These are phyloP conservation scores for Diadromus collaris DNA, from an alignment of 2,888 invertebrate genomes.

Conservation along the genomic window DNA sequence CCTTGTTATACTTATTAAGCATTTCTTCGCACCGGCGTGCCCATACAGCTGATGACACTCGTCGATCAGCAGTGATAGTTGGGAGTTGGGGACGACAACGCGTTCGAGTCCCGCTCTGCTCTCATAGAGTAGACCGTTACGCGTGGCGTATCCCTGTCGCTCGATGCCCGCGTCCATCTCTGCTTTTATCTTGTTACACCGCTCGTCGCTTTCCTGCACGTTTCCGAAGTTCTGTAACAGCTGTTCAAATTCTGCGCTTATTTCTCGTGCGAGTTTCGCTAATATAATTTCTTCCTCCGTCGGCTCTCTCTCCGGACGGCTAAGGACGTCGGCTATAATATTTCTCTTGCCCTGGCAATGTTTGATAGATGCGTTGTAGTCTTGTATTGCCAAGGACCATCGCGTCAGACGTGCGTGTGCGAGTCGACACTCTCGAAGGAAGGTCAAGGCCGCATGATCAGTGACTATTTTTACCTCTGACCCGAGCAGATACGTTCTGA, in stretches of 20 bases:
- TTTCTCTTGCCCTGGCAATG: not conserved
- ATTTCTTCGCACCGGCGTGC: not conserved
- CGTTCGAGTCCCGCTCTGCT: not conserved
- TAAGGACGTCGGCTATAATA: too few species aligned
- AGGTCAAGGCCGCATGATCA: too few species aligned
- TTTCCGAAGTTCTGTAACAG: not conserved
- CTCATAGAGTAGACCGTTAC: not conserved
- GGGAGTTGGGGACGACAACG: not conserved
- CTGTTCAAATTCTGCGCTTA: too few species aligned
- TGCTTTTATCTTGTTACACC: not conserved
- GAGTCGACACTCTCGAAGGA: not conserved
- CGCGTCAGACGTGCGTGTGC: not conserved
- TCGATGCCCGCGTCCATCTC: not conserved
- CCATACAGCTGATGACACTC: not conserved
- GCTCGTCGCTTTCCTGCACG: not conserved
- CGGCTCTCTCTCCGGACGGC: too few species aligned
- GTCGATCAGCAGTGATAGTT: not conserved
- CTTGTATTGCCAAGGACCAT: not conserved
- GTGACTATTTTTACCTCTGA: not conserved
- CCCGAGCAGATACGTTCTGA: not conserved
- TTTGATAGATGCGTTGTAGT: not conserved
- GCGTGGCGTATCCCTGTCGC: not conserved
- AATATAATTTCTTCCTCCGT: not conserved
- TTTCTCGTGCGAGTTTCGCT: not conserved
- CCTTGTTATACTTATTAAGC: too few species aligned